Base-by-base conservation (phyloP, 2,888 invertebrate species). In the Cactoblastis cactorum region DNA sequence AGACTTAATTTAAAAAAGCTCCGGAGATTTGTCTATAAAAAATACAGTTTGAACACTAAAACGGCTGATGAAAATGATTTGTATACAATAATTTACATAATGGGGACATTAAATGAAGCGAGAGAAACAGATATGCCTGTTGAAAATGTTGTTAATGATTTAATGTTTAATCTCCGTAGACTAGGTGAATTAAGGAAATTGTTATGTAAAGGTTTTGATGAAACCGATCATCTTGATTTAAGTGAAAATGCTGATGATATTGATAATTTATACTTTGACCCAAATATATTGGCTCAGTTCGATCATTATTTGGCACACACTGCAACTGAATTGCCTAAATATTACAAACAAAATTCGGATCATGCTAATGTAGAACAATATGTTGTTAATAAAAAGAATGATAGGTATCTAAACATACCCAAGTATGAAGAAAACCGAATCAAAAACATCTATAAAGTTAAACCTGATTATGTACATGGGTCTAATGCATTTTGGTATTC, bases 51-150 rank as follows among this genome's bases (percentile, higher is more conserved):
- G 14, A 43, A 43, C 28, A 43, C 43, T 11, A 28, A 43, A 17
- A 43, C 43, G 2, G 43, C 43, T 9, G 28, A 28, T 3, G 43
- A 43, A 43, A 43, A 24, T 24, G 28, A 43, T 28, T 43, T 43
- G n/a, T 32, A 28, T 4, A 43, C 43, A 11, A 43, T 43, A 9
- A n/a, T 43, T 17, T 43, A 43, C 15, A 43, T 43, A 4, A 14
- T 43, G 15, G 43, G 32, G 5, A 43, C 9, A 17, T 28, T 43
- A n/a, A 43, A 43, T 11, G 43, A 43, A 28, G 43, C 43, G 1
- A 43, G 28, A 12, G 1, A 28, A 28, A 32, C 28, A 3, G 28
- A 43, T 3, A 11, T 17, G 15, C 43, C 43, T 11, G 43, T 43
- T 11, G 43, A 43, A 14, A 15, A 28, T 17, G 6, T 43, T 1